Evolutionary conservation across 2,113 vertebrate species (phyloP).

Genomic region (Alexandromys fortis): DNA sequence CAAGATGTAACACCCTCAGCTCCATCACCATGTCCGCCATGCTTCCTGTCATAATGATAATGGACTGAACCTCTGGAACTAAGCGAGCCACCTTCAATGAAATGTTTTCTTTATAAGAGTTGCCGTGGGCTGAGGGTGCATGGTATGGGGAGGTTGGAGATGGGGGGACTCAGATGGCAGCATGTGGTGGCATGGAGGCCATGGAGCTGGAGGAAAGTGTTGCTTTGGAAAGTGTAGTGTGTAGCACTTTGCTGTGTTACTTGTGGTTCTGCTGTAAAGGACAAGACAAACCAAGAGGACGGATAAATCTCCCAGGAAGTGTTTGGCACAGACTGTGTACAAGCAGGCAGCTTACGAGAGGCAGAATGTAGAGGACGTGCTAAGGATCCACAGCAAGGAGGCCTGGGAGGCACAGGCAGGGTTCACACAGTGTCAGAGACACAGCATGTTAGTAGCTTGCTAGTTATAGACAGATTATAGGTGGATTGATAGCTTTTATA

Average conservation of each 20-base stretch:
- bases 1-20: neutral
- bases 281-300: neutral
- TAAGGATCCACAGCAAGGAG: conserved; percentile 21
- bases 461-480: conserved; percentile 11
- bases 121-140: neutral
- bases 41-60: neutral
- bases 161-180: neutral
- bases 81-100: neutral
- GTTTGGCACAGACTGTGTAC: neutral
- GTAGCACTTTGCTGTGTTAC: neutral
- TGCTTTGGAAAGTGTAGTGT: neutral
- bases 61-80: neutral
- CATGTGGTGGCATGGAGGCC: neutral
- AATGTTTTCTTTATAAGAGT: neutral
- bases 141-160: neutral
- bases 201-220: neutral
- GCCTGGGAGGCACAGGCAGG: neutral
- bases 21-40: neutral
- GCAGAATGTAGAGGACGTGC: conserved; percentile 28
- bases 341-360: conserved; percentile 19
- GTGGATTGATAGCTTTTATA: neutral
- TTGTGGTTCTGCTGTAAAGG: conserved; percentile 21
- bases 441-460: neutral
- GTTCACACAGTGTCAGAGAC: neutral
- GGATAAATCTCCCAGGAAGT: neutral